A percentile compares a stretch with the other conserved stretches of the same genome.
phyloP scores from a whole-genome alignment of 1,140 invertebrate genomes.

The Dendroctonus valens region DNA sequence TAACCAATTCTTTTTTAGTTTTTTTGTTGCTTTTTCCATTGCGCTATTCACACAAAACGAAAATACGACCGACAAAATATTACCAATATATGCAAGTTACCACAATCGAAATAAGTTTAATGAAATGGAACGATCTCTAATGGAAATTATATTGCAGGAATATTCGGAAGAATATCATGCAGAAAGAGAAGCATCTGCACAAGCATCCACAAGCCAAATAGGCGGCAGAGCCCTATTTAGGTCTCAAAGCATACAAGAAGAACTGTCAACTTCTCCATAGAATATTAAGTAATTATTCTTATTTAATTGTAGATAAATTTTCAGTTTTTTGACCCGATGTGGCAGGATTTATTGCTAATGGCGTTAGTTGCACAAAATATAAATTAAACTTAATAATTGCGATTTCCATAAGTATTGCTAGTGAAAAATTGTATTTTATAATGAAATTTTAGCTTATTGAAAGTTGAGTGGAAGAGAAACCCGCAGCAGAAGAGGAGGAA shows the following conservation, averaged over 20 bases:
- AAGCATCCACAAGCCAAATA: constrained; percentile 56
- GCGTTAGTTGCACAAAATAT: too few species aligned
- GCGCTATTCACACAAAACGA: too few species aligned
- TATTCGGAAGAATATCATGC: constrained; percentile 76
- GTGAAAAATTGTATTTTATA: too few species aligned
- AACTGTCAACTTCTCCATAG: constrained; percentile 63
- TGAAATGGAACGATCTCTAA: not conserved
- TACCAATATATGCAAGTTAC: not conserved
- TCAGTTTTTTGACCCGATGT: too few species aligned
- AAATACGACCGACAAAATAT: not conserved
- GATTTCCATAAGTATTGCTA: too few species aligned
- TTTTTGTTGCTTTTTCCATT: too few species aligned
- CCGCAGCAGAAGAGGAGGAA: too few species aligned
- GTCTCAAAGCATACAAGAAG: constrained; percentile 80
- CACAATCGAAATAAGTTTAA: not conserved
- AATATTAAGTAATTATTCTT: constrained; percentile 10
- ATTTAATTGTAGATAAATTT: not conserved
- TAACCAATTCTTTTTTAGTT: too few species aligned
- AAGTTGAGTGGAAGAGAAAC: too few species aligned
- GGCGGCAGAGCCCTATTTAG: constrained; percentile 60
- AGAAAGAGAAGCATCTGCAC: constrained; percentile 59
- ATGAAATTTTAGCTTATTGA: too few species aligned
- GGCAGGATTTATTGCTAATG: too few species aligned
- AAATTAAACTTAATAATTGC: too few species aligned
- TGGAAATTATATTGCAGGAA: constrained; percentile 53